A percentile compares a stretch with the other conserved stretches of the same genome.
Conservation (phyloP, 2,113 vertebrate genomes). For the Sula dactylatra region DNA sequence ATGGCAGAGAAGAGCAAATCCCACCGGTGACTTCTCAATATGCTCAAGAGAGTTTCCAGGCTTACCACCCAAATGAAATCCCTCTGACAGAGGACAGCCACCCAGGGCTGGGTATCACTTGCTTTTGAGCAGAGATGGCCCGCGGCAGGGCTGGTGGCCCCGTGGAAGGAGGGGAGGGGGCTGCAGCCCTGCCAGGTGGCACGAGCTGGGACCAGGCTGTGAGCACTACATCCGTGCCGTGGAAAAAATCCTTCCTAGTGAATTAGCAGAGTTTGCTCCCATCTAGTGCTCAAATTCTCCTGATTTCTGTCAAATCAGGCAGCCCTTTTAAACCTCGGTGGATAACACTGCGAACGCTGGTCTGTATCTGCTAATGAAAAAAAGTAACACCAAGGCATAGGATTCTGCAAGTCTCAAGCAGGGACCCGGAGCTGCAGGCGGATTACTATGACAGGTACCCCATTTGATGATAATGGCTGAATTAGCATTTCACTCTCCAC, state of each 20-base stretch:
- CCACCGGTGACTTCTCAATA: neutral
- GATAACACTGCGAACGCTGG: neutral
- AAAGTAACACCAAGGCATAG: neutral
- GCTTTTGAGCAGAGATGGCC: neutral
- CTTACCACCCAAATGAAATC: neutral
- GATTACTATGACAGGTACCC: constrained; percentile 3
- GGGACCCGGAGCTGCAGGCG: neutral
- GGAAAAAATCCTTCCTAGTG: neutral
- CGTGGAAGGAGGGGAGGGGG: neutral
- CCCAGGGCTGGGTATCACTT: neutral
- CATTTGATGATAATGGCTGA: constrained; percentile 8
- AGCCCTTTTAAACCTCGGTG: neutral
- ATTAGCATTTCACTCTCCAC: constrained; percentile 58
- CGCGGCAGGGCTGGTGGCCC: neutral
- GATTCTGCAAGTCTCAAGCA: neutral
- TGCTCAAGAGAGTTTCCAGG: neutral
- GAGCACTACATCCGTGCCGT: fast-evolving
- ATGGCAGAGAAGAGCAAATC: neutral
- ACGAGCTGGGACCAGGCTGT: neutral
- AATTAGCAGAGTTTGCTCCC: neutral
- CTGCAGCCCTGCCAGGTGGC: neutral
- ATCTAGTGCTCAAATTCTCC: neutral
- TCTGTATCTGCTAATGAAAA: neutral
- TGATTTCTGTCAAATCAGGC: neutral
- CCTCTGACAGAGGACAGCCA: neutral